These are phyloP conservation scores for Diachrysia chrysitis DNA, from an alignment of 2,888 invertebrate genomes.

Conservation along the genomic window DNA sequence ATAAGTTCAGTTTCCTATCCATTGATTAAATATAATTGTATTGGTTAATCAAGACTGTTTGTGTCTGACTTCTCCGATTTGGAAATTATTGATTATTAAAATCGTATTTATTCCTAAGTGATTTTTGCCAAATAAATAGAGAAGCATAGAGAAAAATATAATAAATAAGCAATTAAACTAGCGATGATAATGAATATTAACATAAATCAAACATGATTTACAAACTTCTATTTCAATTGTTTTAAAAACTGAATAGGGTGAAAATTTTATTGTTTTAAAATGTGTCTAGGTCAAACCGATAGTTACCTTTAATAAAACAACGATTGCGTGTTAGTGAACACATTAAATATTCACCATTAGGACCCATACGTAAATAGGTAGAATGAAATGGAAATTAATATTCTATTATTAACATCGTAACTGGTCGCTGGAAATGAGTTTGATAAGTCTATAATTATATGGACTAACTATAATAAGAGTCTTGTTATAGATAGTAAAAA, in stretches of 20 bases:
- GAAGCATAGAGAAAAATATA: slow-evolving; percentile 22
- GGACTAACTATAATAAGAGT: background rate
- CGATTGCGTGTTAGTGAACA: slow-evolving; percentile 53
- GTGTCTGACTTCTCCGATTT: slow-evolving; percentile 16
- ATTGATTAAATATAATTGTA: slow-evolving; percentile 16
- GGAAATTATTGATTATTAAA: slow-evolving; percentile 18
- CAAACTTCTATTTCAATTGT: slow-evolving; percentile 12
- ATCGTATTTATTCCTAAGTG: slow-evolving; percentile 10
- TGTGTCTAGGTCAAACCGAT: slow-evolving; percentile 49
- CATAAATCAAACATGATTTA: slow-evolving; percentile 19
- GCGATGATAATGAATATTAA: slow-evolving; percentile 13
- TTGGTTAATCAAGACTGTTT: slow-evolving; percentile 30
- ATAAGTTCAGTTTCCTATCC: slow-evolving; percentile 21
- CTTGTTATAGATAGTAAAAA: background rate
- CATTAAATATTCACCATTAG: slow-evolving; percentile 55
- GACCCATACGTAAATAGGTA: slow-evolving; percentile 45
- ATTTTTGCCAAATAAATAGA: slow-evolving; percentile 15
- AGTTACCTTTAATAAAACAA: slow-evolving; percentile 32
- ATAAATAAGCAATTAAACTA: slow-evolving; percentile 27
- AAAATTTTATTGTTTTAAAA: slow-evolving; percentile 22
- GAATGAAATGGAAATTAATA: slow-evolving; percentile 46
- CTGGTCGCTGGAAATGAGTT: slow-evolving; percentile 12
- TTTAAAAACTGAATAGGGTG: slow-evolving; percentile 17
- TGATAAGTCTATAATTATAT: background rate
- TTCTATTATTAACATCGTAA: slow-evolving; percentile 38